Conservation (phyloP, 1,140 invertebrate species). For the Diorhabda sublineata region DNA sequence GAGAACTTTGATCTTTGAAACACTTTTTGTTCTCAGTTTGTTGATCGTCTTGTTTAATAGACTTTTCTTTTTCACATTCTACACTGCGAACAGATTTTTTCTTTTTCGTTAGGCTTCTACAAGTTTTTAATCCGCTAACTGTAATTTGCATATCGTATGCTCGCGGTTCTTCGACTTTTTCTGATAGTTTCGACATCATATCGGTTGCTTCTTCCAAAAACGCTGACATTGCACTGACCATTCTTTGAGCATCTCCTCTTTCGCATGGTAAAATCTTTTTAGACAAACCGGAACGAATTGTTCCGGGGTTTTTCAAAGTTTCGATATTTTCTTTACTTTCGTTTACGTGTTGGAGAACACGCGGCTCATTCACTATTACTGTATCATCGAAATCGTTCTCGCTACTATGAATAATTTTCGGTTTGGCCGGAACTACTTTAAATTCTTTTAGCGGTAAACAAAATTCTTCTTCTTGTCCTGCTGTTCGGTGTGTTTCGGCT, state of each 20-base stretch:
- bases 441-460: conserved; percentile 12
- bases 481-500: conserved; percentile 1
- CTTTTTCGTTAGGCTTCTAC: neutral
- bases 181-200: conserved; percentile 38
- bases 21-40: neutral
- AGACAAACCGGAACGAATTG: neutral
- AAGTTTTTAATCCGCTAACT: neutral
- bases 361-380: conserved; percentile 25
- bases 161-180: neutral
- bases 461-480: conserved; percentile 3
- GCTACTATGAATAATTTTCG: conserved; percentile 4
- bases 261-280: conserved; percentile 21
- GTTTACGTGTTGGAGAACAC: conserved; percentile 19
- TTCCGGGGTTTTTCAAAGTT: neutral
- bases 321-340: neutral
- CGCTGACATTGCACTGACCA: conserved; percentile 41
- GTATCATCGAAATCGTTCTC: conserved; percentile 9
- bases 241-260: conserved; percentile 23
- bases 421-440: neutral
- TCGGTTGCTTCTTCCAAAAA: conserved; percentile 44
- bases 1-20: conserved; percentile 12
- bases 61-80: neutral
- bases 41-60: neutral
- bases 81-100: neutral
- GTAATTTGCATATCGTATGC: neutral